Evolutionary conservation across 2,888 invertebrate genomes (phyloP), one percentile per base, ranked within the genome.

Genomic region (Athalia cordata): DNA sequence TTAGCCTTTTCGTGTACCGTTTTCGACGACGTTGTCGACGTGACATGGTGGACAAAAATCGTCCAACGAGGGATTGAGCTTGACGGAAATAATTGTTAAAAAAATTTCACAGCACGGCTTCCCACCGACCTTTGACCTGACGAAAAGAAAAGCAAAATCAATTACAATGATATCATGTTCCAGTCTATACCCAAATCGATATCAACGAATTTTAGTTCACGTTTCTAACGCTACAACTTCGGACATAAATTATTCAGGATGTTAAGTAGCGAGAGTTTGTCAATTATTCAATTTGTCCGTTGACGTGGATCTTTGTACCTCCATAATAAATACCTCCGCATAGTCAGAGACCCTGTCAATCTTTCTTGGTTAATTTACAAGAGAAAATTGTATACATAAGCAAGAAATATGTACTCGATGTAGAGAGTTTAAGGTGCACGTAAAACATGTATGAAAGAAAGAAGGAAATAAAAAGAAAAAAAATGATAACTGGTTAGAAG

Each of bases 41-140:
- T 76, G 76, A 79, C 64, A 64, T 52, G 61, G 52, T 66, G 67
- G 13, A 66, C 67, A 72, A 76, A 77, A 77, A 79, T 77, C 61
- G 78, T 66, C 78, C 65, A 67, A 67, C 55, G 65, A 77, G 64
- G 57, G 61, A 70, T 61, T 52, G 79, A 68, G 77, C 70, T 67
- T 77, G 74, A 66, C 77, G 65, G 78, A 65, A 72, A 74, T 67
- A 75, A 78, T 68, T 78, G 80, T 78, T 78, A 79, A 79, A 81
- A 77, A 55, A 55, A 68, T 68, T 55, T 15, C 47, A 11, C 45
- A 57, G 50, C 13, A 11, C 3, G 8, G 45, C 7, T 74, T 45
- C n/a, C 13, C 45, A 29, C n/a, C 49, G 5, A 9, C 3, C 50
- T 57, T 57, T 5, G 7, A 68, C 15, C 50, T 9, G 11, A 50